Evolutionary conservation across 2,888 invertebrate genomes (phyloP).

Genomic region (Criorhina ranunculi): DNA sequence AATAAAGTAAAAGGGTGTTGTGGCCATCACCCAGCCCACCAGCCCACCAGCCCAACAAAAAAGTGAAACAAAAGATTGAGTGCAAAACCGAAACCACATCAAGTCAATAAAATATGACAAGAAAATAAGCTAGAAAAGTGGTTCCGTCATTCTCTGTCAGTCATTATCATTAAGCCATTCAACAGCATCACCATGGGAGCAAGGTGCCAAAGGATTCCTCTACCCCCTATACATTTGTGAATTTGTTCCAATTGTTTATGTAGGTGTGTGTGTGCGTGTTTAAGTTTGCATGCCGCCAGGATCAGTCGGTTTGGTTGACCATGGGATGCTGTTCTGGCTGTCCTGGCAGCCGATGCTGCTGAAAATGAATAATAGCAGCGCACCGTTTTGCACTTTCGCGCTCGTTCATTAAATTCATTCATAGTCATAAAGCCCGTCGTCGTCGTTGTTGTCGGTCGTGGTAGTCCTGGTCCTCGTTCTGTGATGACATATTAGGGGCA

Average conservation of each 20-base stretch:
- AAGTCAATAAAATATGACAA: slow-evolving; percentile 74
- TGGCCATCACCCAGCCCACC: neutral
- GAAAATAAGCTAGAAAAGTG: slow-evolving; percentile 74
- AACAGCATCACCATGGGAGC: slow-evolving; percentile 50
- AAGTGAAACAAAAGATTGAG: slow-evolving; percentile 38
- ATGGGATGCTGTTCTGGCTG: slow-evolving; percentile 65
- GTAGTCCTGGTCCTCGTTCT: slow-evolving; percentile 11
- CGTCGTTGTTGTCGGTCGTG: slow-evolving; percentile 23
- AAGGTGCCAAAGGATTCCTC: slow-evolving; percentile 48
- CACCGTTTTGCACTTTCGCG: slow-evolving; percentile 72
- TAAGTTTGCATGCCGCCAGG: slow-evolving; percentile 61
- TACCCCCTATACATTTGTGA: slow-evolving; percentile 13
- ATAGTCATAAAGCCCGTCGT: slow-evolving; percentile 21
- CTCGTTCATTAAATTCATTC: slow-evolving; percentile 73
- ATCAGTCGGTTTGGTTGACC: slow-evolving; percentile 67
- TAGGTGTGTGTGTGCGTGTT: neutral
- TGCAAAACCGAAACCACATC: slow-evolving; percentile 61
- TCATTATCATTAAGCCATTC: slow-evolving; percentile 75
- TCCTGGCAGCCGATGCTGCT: slow-evolving; percentile 43
- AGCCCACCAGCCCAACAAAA: slow-evolving; percentile 3
- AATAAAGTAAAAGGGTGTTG: slow-evolving; percentile 55
- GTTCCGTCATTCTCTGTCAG: slow-evolving; percentile 73
- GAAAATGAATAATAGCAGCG: slow-evolving; percentile 76
- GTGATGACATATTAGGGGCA: slow-evolving; percentile 65
- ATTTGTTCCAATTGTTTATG: slow-evolving; percentile 17